These are phyloP conservation scores for Halesus radiatus DNA, from an alignment of 1,140 invertebrate genomes.

Conservation along the genomic window DNA sequence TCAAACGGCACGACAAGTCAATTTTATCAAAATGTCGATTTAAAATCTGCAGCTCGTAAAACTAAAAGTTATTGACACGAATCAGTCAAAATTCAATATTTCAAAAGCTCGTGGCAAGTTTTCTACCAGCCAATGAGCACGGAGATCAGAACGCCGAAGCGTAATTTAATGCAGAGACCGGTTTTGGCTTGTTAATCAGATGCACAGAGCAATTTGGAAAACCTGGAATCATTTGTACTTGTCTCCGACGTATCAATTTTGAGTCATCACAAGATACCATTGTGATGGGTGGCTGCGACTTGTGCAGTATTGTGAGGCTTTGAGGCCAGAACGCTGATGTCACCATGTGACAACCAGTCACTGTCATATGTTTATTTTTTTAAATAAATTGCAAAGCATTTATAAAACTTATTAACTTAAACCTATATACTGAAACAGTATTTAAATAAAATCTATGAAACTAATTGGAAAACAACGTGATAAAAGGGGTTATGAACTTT, in stretches of 20 bases:
- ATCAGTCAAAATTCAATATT: neutral
- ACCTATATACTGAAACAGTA: too few relatives aligned
- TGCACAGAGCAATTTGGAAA: neutral
- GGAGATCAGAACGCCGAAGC: neutral
- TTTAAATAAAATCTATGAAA: too few relatives aligned
- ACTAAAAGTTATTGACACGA: neutral
- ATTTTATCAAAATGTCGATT: slow-evolving; percentile 7
- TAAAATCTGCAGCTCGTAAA: neutral
- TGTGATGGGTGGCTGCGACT: too few relatives aligned
- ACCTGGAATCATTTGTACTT: slow-evolving; percentile 10
- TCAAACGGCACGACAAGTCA: neutral
- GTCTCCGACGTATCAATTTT: slow-evolving; percentile 15
- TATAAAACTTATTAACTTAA: too few relatives aligned
- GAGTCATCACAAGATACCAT: neutral
- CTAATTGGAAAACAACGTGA: too few relatives aligned
- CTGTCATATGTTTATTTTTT: too few relatives aligned
- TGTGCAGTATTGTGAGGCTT: too few relatives aligned
- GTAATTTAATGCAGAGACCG: neutral
- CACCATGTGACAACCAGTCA: too few relatives aligned
- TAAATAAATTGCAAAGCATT: too few relatives aligned
- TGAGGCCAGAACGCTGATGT: too few relatives aligned
- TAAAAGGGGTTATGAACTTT: too few relatives aligned
- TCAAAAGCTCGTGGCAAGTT: neutral
- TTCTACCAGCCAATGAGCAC: neutral
- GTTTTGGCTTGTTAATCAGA: slow-evolving; percentile 1